Evolutionary conservation across 2,113 vertebrate species (phyloP).

Genomic region (Myrmecophaga tridactyla): DNA sequence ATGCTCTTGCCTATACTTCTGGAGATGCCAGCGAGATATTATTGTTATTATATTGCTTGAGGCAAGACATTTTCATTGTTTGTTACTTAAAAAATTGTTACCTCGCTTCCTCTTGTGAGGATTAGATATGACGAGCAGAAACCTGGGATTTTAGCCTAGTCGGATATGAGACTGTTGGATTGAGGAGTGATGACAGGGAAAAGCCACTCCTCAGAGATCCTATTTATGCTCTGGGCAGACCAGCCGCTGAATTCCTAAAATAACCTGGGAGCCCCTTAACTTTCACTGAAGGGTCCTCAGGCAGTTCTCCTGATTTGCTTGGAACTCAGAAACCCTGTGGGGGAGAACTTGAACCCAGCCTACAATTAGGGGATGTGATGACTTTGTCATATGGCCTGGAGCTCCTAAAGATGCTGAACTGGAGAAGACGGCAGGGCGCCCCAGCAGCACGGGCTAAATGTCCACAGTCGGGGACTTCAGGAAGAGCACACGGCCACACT

Average conservation of each 20-base stretch:
- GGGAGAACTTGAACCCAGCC: not conserved
- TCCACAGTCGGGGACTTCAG: not conserved
- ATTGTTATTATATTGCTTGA: not conserved
- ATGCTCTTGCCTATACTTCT: not conserved
- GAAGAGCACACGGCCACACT: not conserved
- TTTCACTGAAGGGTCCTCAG: not conserved
- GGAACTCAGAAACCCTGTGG: not conserved
- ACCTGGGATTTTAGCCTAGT: too few species aligned
- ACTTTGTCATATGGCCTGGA: not conserved
- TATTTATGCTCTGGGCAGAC: too few species aligned
- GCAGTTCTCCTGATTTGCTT: not conserved
- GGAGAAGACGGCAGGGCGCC: not conserved
- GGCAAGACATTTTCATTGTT: not conserved
- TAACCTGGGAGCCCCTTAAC: not conserved
- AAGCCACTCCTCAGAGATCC: too few species aligned
- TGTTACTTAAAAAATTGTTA: not conserved
- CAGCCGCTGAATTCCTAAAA: too few species aligned
- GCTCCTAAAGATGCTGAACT: not conserved
- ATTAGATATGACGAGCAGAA: not conserved
- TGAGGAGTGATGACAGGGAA: not conserved
- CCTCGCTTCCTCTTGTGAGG: not conserved
- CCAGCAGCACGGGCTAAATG: not conserved
- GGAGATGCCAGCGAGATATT: not conserved
- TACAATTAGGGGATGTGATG: not conserved
- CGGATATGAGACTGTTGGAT: accelerated